Conservation (phyloP, 1,140 invertebrate species). For the Hycleus cichorii region DNA sequence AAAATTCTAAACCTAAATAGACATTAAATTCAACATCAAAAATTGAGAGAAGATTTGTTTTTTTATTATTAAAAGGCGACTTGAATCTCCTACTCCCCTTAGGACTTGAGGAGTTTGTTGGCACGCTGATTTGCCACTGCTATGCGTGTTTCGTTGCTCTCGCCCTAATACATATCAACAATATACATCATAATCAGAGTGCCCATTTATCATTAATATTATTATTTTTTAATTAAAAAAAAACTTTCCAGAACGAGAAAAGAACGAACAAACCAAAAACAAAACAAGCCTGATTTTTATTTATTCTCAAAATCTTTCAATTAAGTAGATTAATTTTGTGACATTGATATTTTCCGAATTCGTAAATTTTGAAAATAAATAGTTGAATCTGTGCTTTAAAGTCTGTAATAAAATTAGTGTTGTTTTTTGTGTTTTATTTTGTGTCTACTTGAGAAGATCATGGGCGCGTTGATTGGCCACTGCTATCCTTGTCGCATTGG, state of each 20-base stretch:
- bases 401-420: constrained; percentile 25
- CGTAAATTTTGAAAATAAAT: too few relatives aligned
- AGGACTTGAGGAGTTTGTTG: constrained; percentile 68
- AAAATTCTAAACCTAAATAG: neutral
- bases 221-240: neutral
- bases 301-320: too few relatives aligned
- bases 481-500: constrained; percentile 72
- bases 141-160: constrained; percentile 75
- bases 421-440: constrained; percentile 27
- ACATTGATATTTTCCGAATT: too few relatives aligned
- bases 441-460: constrained; percentile 70
- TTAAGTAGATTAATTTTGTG: too few relatives aligned
- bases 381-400: neutral
- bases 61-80: constrained; percentile 27
- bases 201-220: constrained; percentile 9
- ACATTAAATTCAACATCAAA: neutral
- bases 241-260: neutral
- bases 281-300: neutral
- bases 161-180: constrained; percentile 51
- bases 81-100: constrained; percentile 36
- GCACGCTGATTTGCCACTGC: constrained; percentile 72
- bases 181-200: constrained; percentile 30
- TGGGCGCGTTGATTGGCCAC: constrained; percentile 77
- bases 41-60: neutral
- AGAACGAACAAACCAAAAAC: neutral